phyloP scores from a whole-genome alignment of 2,113 vertebrate genomes.

The Esox niger region DNA sequence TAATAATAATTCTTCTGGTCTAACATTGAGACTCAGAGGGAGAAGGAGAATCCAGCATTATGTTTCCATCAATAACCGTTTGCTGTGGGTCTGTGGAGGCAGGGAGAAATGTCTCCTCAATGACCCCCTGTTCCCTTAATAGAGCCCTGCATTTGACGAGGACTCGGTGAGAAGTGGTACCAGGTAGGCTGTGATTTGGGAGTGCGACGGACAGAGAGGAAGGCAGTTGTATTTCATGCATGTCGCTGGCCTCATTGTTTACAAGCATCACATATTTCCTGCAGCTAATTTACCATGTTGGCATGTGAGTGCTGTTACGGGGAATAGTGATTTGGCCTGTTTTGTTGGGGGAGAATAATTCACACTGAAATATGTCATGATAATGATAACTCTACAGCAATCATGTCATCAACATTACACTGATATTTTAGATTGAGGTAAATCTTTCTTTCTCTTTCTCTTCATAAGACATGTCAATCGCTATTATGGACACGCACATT shows the following conservation, averaged over 20 bases:
- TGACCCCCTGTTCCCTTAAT: too few relatives aligned
- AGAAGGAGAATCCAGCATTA: constrained; percentile 59
- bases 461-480: too few relatives aligned
- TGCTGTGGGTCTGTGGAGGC: constrained; percentile 50
- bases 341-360: background rate
- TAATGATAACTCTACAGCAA: background rate
- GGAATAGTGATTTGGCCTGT: background rate
- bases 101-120: too few relatives aligned
- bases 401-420: too few relatives aligned
- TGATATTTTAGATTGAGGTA: too few relatives aligned
- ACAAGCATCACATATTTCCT: constrained; percentile 27
- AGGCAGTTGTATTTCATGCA: constrained; percentile 48
- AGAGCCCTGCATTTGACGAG: too few relatives aligned
- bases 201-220: too few relatives aligned
- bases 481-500: too few relatives aligned
- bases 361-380: background rate
- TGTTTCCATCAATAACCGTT: constrained; percentile 70
- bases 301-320: constrained; percentile 21
- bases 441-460: too few relatives aligned
- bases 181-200: too few relatives aligned
- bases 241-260: constrained; percentile 45
- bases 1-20: constrained; percentile 75
- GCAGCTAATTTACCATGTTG: constrained; percentile 25
- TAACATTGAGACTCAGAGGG: constrained; percentile 66
- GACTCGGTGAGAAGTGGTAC: too few relatives aligned